These are phyloP conservation scores for Lagorchestes hirsutus DNA, from an alignment of 2,797 vertebrate species.

Conservation along the genomic window DNA sequence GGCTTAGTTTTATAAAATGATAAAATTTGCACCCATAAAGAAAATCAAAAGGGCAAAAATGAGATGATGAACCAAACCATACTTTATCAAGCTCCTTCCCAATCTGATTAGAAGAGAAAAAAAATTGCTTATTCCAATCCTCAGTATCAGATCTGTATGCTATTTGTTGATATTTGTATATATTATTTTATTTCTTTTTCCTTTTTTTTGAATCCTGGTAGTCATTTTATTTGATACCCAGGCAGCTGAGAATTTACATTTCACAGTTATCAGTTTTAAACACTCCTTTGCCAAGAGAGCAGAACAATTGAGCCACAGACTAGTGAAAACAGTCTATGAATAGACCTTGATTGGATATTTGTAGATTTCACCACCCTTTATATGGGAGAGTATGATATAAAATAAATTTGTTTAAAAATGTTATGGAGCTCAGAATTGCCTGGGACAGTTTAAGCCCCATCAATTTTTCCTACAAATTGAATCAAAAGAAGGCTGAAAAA, in stretches of 20 bases:
- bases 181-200: slow-evolving; percentile 5
- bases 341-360: slow-evolving; percentile 71
- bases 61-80: neutral
- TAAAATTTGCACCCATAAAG: slow-evolving; percentile 15
- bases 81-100: slow-evolving; percentile 21
- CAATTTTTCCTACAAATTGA: slow-evolving; percentile 84
- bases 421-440: slow-evolving; percentile 74
- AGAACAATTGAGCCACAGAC: slow-evolving; percentile 65
- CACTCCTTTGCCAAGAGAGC: slow-evolving; percentile 63
- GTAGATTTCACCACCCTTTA: slow-evolving; percentile 73
- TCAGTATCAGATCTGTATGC: slow-evolving; percentile 45
- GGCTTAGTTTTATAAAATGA: slow-evolving; percentile 21
- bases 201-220: slow-evolving; percentile 46
- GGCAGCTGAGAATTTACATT: slow-evolving; percentile 70
- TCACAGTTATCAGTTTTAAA: slow-evolving; percentile 74
- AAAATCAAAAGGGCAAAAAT: slow-evolving; percentile 34
- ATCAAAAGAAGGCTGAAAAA: slow-evolving; percentile 77
- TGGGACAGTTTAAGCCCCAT: slow-evolving; percentile 81
- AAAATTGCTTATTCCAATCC: neutral
- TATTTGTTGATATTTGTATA: slow-evolving; percentile 67
- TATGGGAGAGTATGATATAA: slow-evolving; percentile 72
- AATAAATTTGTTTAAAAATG: slow-evolving; percentile 82
- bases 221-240: slow-evolving; percentile 61
- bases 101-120: slow-evolving; percentile 55
- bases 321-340: slow-evolving; percentile 75